Base-by-base conservation (phyloP, 2,113 vertebrate species). In the Chelonoidis abingdonii region DNA sequence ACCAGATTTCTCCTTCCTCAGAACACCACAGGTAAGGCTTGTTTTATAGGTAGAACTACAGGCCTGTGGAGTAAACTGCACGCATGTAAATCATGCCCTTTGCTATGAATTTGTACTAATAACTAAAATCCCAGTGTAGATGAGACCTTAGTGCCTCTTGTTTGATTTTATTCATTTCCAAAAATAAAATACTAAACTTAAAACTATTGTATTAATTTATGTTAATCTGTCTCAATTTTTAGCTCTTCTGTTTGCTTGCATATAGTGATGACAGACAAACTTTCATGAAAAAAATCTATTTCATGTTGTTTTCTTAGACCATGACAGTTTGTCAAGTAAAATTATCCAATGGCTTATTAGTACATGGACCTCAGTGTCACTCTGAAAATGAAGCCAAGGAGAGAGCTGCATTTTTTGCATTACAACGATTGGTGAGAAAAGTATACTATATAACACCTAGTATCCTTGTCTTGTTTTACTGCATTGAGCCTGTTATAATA, bases 311-410 rank as follows among this genome's bases (percentile, higher is more conserved):
- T 95, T 93, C 93, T 52, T 88, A 99, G 99, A 99, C 99, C 87
- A 97, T 99, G 91, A 98, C 98, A 10, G 98, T 99, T 95, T 99
- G 99, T 97, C 99, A 99, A 93, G 99, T 99, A 85, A 99, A 99
- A 91, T 97, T 99, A 89, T 99, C 99, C 35, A 99, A 98, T 35
- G 99, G 99, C 80, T 95, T 99, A 69, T 97, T 99, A 96, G 98
- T 99, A 27, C 99, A 99, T 0, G 99, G 99, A 5, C 99, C 99
- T 0, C 99, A 99, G 96, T 99, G 99, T 97, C 99, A 98, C 89
- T 99, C 99, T 19, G 99, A 99, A 97, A 98, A 98, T 47, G 99
- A 99, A 87, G 99, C 99, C 54, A 99, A 99, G 98, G 99, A 99
- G 96, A 99, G 99, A 93, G 99, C 99, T 14, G 99, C 99, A 0